Base-by-base conservation (phyloP, 2,888 invertebrate genomes). In the Epicampocera succincta region DNA sequence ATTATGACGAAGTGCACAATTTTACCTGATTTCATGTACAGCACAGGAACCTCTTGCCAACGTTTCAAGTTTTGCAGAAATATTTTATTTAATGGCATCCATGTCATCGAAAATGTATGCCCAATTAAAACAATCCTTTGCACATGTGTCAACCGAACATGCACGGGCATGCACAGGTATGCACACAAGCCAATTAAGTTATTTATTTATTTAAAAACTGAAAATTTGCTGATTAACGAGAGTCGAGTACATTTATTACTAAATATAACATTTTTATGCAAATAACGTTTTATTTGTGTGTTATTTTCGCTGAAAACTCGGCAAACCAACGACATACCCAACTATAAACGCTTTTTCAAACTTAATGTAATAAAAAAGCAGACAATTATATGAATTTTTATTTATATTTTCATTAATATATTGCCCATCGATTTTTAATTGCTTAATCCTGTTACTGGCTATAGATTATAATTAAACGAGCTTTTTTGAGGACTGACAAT, bases 131-230 rank as follows among this genome's bases (percentile, higher is more conserved):
- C 74, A 38, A 46, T 60, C 29, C 46, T 56, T 56, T 56, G 48
- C 15, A 40, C 58, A 60, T 44, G 17, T 33, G 66, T 63, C 63
- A 71, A 25, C 19, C 42, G 61, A 17, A 40, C 60, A 50, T 17
- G 38, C 48, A 63, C 21, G 17, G 25, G 4, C 44, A 52, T 33
- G n/a, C 9, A 63, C n/a, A n/a, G n/a, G n/a, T n/a, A n/a, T n/a
- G n/a, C n/a, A n/a, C n/a, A n/a, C 46, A 50, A 50, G 76, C 76
- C 73, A 81, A 77, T 77, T 77, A 81, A 81, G 76, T 50, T 73
- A 68, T 71, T 73, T 73, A 68, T 77, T 68, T 72, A 50, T 44
- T 61, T 8, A 21, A 60, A 42, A 71, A 65, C 50, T 13, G 21
- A 48, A 48, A 74, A 66, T 33, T 72, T 80, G 61, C 75, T 81